A percentile compares a stretch with the other conserved stretches of the same genome.
These are phyloP conservation scores for Oenanthe melanoleuca DNA, from an alignment of 2,113 vertebrate species.

Conservation along the genomic window DNA sequence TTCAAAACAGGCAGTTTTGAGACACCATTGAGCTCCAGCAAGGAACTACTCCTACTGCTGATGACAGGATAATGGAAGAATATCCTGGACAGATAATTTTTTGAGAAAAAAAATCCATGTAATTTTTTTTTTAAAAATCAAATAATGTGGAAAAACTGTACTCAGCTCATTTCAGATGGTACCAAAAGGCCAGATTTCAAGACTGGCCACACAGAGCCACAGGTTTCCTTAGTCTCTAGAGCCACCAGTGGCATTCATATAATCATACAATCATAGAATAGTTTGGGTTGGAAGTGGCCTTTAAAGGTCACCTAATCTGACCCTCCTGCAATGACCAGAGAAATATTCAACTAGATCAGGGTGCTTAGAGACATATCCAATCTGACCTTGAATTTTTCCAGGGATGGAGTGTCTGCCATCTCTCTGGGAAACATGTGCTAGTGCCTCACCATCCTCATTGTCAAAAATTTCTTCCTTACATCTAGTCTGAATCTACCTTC, in stretches of 20 bases:
- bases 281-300: not conserved
- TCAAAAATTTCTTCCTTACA: not conserved
- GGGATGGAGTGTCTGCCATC: not conserved
- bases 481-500: not conserved
- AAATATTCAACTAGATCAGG: not conserved
- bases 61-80: not conserved
- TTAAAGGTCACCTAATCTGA: not conserved
- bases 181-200: not conserved
- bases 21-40: not conserved
- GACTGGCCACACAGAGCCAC: not conserved
- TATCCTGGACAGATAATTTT: not conserved
- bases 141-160: not conserved
- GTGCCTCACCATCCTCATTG: not conserved
- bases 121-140: not conserved
- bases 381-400: not conserved
- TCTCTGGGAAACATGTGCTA: not conserved
- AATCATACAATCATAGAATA: not conserved
- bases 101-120: not conserved
- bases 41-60: not conserved
- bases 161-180: not conserved
- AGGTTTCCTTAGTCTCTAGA: not conserved
- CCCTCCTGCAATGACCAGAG: not conserved
- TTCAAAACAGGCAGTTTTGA: not conserved
- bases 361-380: not conserved
- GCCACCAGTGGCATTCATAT: not conserved